These are phyloP conservation scores for Drosophila kikkawai DNA, from an alignment of 1,140 invertebrate genomes.

Conservation along the genomic window DNA sequence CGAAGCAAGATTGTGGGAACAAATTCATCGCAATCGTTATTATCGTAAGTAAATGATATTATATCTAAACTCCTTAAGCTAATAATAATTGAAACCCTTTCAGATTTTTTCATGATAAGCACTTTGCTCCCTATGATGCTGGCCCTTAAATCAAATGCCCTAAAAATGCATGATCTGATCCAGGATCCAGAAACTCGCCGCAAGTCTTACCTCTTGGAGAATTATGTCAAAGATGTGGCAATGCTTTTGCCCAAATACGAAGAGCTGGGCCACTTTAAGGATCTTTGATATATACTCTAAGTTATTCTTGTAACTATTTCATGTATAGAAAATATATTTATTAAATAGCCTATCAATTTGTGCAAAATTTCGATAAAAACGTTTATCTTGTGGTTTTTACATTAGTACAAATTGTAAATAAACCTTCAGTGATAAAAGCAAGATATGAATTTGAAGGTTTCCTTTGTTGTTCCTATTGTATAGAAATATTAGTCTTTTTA, in stretches of 20 bases:
- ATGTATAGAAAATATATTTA: not conserved
- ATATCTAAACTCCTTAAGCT: not conserved
- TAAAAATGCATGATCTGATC: constrained; percentile 18
- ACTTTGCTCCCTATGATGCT: constrained; percentile 45
- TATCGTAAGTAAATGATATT: constrained; percentile 34
- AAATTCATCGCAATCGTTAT: constrained; percentile 36
- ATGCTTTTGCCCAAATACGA: constrained; percentile 47
- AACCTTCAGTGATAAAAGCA: no score
- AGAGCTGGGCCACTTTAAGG: constrained; percentile 47
- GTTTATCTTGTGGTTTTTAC: no score
- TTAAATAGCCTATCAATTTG: not conserved
- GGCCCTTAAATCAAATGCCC: constrained; percentile 5
- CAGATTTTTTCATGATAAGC: constrained; percentile 49
- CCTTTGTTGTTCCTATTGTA: no score
- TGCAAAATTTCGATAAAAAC: no score
- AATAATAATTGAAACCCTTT: not conserved
- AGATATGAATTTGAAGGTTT: no score
- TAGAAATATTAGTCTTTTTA: no score
- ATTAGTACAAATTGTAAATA: no score
- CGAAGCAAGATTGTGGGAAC: constrained; percentile 27
- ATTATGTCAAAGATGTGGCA: constrained; percentile 39
- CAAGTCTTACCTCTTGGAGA: constrained; percentile 29
- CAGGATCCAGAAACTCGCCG: constrained; percentile 16
- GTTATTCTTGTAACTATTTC: not conserved
- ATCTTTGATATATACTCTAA: constrained; percentile 3